Evolutionary conservation across 2,888 invertebrate genomes (phyloP).

Genomic region (Stenichneumon culpator): DNA sequence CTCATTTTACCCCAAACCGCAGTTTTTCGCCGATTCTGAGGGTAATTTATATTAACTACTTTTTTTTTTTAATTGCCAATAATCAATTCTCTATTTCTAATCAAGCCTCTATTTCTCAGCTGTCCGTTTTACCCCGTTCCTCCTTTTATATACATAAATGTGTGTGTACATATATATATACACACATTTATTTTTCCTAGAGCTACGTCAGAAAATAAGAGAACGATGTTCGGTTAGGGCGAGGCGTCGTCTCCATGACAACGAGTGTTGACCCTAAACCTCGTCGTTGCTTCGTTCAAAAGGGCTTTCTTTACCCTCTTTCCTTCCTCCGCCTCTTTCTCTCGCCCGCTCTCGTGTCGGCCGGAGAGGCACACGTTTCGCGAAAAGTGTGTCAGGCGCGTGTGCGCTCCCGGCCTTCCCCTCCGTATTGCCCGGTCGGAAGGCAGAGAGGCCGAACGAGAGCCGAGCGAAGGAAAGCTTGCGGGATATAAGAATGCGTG

Average conservation of each 20-base stretch:
- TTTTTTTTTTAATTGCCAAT: too few species aligned
- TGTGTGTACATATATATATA: conserved; percentile 31
- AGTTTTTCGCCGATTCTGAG: neutral
- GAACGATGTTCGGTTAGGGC: conserved; percentile 69
- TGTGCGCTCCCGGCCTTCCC: conserved; percentile 68
- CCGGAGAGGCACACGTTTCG: conserved; percentile 73
- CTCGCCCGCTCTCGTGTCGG: conserved; percentile 50
- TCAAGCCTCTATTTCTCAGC: conserved; percentile 1
- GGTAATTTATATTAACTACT: neutral
- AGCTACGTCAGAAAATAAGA: conserved; percentile 29
- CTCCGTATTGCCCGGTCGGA: conserved; percentile 29
- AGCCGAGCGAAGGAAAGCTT: conserved; percentile 33
- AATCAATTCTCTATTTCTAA: too few species aligned
- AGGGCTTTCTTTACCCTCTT: conserved; percentile 52
- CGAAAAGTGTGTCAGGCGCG: conserved; percentile 78
- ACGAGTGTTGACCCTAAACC: conserved; percentile 82
- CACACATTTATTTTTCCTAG: neutral
- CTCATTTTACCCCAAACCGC: neutral
- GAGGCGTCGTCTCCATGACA: conserved; percentile 79
- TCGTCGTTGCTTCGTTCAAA: conserved; percentile 65
- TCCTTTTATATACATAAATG: neutral
- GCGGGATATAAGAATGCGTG: conserved; percentile 48
- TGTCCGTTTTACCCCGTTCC: conserved; percentile 14
- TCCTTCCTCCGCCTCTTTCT: conserved; percentile 68
- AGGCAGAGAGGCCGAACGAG: conserved; percentile 10